Base-by-base conservation (phyloP, 1,140 invertebrate species). In the Aphis gossypii region DNA sequence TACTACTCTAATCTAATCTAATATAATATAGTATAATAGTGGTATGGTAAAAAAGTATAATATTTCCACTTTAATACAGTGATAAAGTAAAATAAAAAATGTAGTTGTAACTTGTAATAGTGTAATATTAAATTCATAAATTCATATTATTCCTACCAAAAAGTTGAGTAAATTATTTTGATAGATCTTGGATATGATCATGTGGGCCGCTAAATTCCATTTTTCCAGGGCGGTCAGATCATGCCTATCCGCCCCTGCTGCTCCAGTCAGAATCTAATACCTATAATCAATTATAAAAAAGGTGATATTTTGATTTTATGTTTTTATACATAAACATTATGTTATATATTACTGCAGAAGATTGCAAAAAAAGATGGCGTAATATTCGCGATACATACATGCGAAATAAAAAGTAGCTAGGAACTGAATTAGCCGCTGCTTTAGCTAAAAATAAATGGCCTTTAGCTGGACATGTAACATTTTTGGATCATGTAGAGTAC, bases 361-460 rank as follows among this genome's bases (percentile, higher is more conserved):
- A 93, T 54, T 94, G 82, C 46, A 38, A 94, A 94, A 92, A 84
- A 82, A 38, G 76, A 56, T 94, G 89, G 82, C 90, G 87, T 38
- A 94, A 87, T 51, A 93, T 87, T 30, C 83, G 84, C 35, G 84
- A 93, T 46, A 94, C 86, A 54, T 90, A 94, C 56, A 90, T 94
- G 76, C 48, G 60, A 30, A 41, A 89, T 41, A 94, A 92, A 86
- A 94, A 68, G 60, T n/a, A 68, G 23, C 18, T 91, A 54, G 90
- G n/a, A 91, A 91, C 90, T 35, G 90, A 54, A 91, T 54, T 54
- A 41, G 54, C 90, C 2, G 60, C 51, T 60, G 35, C 51, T 68
- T 20, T 68, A 41, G 60, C 51, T 44, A 68, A 60, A 41, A 54
- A 54, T 0, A 48, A 91, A 60, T 91, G 90, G 90, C 51, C 90